These are phyloP conservation scores for Crypturellus tataupa DNA, from an alignment of 2,797 vertebrate species.

Conservation along the genomic window DNA sequence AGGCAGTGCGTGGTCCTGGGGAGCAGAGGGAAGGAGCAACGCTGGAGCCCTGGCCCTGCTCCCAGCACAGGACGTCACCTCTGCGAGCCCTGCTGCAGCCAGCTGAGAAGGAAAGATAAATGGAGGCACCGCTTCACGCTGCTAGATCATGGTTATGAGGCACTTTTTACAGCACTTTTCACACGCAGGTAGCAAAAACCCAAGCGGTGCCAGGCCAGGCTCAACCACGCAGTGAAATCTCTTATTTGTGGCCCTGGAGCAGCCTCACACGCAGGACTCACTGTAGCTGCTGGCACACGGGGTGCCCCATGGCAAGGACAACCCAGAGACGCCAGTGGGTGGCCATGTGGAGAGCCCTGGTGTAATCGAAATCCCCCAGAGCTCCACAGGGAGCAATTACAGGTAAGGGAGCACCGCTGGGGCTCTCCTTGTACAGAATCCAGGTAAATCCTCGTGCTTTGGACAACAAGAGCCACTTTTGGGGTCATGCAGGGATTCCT, in stretches of 20 bases:
- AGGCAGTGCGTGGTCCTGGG: accelerated
- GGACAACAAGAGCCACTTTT: background rate
- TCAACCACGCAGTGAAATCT: background rate
- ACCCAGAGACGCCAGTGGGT: background rate
- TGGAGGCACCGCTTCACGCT: accelerated
- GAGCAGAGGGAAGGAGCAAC: accelerated
- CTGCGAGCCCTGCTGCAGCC: accelerated
- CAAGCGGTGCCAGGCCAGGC: too few species aligned
- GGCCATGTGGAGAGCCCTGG: too few species aligned
- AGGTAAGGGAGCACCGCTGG: background rate
- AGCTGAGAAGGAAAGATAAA: background rate
- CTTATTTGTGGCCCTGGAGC: accelerated
- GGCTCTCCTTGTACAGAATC: background rate
- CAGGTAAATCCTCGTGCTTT: background rate
- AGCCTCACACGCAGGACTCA: too few species aligned
- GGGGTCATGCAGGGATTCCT: background rate
- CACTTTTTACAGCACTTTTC: background rate
- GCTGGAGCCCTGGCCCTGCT: background rate
- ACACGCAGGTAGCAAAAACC: accelerated
- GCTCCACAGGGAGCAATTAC: too few species aligned
- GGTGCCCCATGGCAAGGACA: too few species aligned
- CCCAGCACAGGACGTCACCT: accelerated
- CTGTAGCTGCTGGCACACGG: too few species aligned
- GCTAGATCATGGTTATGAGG: accelerated
- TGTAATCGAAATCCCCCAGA: too few species aligned